Evolutionary conservation across 2,113 vertebrate species (phyloP).

Genomic region (Dasyprocta punctata): DNA sequence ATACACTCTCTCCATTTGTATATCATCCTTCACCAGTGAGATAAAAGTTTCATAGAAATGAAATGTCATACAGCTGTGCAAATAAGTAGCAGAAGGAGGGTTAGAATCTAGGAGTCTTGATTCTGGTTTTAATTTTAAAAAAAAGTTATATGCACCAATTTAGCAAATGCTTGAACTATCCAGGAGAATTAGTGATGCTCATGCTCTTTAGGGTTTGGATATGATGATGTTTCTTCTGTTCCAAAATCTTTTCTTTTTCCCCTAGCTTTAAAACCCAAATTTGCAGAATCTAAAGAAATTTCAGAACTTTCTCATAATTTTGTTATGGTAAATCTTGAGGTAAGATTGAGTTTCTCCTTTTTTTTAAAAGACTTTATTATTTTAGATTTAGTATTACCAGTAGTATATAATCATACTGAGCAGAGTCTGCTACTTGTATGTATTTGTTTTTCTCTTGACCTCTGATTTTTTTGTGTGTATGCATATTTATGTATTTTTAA

Average conservation of each 20-base stretch:
- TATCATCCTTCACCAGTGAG: conserved; percentile 20
- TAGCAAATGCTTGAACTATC: background rate
- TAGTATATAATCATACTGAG: conserved; percentile 36
- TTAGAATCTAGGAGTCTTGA: background rate
- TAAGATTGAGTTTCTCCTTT: conserved; percentile 82
- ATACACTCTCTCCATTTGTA: background rate
- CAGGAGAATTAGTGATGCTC: background rate
- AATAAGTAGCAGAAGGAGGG: conserved; percentile 4
- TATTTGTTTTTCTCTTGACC: conserved; percentile 23
- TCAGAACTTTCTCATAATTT: conserved; percentile 98
- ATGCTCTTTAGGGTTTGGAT: background rate
- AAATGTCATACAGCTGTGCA: background rate
- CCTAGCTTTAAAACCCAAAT: conserved; percentile 97
- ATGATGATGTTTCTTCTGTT: conserved; percentile 53
- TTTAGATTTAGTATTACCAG: conserved; percentile 21
- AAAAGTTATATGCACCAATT: conserved; percentile 7
- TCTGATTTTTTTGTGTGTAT: background rate
- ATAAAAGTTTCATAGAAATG: conserved; percentile 14
- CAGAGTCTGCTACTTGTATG: background rate
- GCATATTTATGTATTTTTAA: background rate
- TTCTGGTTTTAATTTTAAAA: background rate
- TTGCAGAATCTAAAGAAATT: conserved; percentile 98
- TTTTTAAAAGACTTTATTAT: conserved; percentile 3
- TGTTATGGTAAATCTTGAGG: conserved; percentile 98
- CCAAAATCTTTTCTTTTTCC: background rate